Evolutionary conservation across 2,888 invertebrate species (phyloP).

Genomic region (Cheilosia urbana): DNA sequence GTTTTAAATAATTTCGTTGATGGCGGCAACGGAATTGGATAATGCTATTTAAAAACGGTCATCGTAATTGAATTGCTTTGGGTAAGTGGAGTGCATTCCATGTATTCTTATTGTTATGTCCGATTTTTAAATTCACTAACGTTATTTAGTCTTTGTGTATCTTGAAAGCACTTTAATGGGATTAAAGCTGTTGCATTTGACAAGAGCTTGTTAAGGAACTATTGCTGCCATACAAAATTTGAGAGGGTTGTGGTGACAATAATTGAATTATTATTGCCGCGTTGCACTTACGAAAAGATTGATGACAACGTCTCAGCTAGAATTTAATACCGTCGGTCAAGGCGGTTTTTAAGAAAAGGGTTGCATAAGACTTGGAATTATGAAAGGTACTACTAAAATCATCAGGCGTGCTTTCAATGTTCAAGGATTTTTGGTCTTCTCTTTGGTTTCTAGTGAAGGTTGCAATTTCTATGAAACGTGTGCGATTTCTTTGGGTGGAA

Average conservation of each 20-base stretch:
- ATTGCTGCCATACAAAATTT: background rate
- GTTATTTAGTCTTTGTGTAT: slow-evolving; percentile 7
- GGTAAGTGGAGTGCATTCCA: background rate
- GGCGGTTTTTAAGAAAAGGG: too few species aligned
- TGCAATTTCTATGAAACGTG: too few species aligned
- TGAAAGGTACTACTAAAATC: too few species aligned
- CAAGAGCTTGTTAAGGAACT: background rate
- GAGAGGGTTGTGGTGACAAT: background rate
- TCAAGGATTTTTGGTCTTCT: too few species aligned
- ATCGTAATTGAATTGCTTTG: background rate
- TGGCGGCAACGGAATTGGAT: slow-evolving; percentile 7
- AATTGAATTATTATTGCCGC: slow-evolving; percentile 5
- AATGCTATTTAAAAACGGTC: background rate
- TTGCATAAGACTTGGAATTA: too few species aligned
- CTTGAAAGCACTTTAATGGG: slow-evolving; percentile 26
- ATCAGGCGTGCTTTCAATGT: too few species aligned
- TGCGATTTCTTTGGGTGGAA: background rate
- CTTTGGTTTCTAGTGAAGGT: too few species aligned
- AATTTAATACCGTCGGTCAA: too few species aligned
- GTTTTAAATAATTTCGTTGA: background rate
- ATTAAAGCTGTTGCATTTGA: slow-evolving; percentile 20
- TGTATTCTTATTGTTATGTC: background rate
- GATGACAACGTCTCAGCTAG: too few species aligned
- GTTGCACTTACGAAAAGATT: too few species aligned
- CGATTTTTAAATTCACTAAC: background rate